A percentile compares a stretch with the other conserved stretches of the same genome.
phyloP scores from a whole-genome alignment of 1,140 invertebrate species.

The Drosophila albomicans region DNA sequence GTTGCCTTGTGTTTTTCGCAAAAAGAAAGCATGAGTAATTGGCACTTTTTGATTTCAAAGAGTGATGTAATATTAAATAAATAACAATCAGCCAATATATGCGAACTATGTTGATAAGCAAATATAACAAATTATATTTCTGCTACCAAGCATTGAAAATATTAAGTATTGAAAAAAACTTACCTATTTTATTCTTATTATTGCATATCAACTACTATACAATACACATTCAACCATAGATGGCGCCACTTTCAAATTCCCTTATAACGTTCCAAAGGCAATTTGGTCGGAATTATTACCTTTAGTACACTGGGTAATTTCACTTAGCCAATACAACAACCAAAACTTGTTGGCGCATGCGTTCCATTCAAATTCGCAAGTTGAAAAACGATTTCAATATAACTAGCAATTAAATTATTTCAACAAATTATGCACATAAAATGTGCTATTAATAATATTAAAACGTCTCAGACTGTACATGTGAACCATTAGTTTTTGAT shows the following conservation, averaged over 20 bases:
- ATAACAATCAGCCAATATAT: too few species aligned
- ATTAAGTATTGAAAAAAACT: too few species aligned
- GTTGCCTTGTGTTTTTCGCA: too few species aligned
- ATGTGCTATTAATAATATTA: not conserved
- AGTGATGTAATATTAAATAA: too few species aligned
- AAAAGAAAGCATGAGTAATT: too few species aligned
- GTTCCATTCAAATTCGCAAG: not conserved
- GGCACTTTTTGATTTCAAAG: too few species aligned
- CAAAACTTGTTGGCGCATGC: conserved; percentile 1
- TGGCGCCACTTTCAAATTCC: not conserved
- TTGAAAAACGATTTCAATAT: not conserved
- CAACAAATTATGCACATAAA: not conserved
- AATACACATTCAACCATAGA: not conserved
- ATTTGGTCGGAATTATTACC: not conserved
- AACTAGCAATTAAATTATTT: not conserved
- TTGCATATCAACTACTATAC: not conserved
- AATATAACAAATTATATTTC: too few species aligned
- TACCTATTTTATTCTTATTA: not conserved
- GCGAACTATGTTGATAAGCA: too few species aligned
- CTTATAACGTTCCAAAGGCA: not conserved
- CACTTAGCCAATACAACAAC: not conserved
- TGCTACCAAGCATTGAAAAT: too few species aligned
- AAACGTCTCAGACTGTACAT: conserved; percentile 1
- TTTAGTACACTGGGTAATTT: not conserved
- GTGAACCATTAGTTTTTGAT: not conserved